Conservation (phyloP, 2,797 vertebrate species). For the Gallirallus australis region DNA sequence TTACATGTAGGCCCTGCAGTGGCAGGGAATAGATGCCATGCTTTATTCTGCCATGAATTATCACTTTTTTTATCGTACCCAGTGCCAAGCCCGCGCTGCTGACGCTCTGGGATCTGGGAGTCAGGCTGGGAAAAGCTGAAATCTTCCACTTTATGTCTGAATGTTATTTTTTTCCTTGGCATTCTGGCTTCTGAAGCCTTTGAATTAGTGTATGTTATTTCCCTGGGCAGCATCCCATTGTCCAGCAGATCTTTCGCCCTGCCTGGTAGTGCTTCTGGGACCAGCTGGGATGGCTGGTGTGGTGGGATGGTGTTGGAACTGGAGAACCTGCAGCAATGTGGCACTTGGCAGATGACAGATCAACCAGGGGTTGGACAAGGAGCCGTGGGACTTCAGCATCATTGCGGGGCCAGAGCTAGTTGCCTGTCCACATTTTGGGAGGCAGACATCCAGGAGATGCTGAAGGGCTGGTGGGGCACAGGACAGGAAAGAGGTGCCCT, state of each 20-base stretch:
- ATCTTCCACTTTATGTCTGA: neutral
- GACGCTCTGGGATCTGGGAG: constrained; percentile 20
- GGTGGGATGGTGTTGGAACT: neutral
- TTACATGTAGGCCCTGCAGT: constrained; percentile 48
- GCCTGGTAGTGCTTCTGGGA: neutral
- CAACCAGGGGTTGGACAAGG: constrained; percentile 37
- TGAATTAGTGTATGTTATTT: neutral
- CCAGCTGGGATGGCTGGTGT: neutral
- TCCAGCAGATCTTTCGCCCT: neutral
- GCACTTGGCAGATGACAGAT: constrained; percentile 49
- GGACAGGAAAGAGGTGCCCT: neutral
- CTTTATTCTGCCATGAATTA: constrained; percentile 1
- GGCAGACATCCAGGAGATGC: constrained; percentile 11
- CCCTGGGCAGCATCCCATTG: neutral
- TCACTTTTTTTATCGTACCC: constrained; percentile 39
- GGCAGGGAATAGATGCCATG: neutral
- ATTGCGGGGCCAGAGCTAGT: constrained; percentile 27
- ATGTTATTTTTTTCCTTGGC: rapidly evolving
- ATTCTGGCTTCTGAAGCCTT: neutral
- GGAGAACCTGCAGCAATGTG: neutral
- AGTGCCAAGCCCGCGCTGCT: constrained; percentile 4
- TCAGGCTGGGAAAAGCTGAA: constrained; percentile 30
- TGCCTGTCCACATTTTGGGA: neutral
- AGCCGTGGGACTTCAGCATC: neutral
- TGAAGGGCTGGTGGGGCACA: neutral